A percentile compares a stretch with the other conserved stretches of the same genome.
These are phyloP conservation scores for Forficula auricularia DNA, from an alignment of 1,140 invertebrate genomes.

Conservation along the genomic window DNA sequence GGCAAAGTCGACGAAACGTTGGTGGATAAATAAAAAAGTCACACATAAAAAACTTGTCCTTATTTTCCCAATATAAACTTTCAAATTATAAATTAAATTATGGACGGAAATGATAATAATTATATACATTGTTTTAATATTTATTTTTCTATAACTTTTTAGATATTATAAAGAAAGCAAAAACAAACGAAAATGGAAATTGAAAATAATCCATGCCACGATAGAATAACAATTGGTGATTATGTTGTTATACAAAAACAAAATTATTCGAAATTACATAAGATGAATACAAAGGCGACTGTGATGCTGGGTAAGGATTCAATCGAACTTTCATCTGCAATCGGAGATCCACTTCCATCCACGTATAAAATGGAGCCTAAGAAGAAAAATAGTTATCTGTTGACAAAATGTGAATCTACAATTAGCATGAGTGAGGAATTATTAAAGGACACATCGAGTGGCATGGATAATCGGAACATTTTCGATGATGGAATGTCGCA, in stretches of 20 bases:
- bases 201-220: too few species aligned
- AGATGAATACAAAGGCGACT: constrained; percentile 39
- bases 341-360: constrained; percentile 56
- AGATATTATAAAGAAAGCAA: too few species aligned
- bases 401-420: constrained; percentile 35
- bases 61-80: too few species aligned
- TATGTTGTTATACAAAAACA: constrained; percentile 58
- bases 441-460: constrained; percentile 27
- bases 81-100: too few species aligned
- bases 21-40: too few species aligned
- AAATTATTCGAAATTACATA: constrained; percentile 55
- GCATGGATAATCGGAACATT: constrained; percentile 70
- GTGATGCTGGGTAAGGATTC: constrained; percentile 50
- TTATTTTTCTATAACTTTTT: too few species aligned
- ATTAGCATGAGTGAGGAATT: constrained; percentile 23
- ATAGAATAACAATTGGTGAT: constrained; percentile 38
- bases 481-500: constrained; percentile 73
- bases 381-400: constrained; percentile 35
- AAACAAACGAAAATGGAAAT: too few species aligned
- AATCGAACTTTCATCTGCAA: constrained; percentile 45
- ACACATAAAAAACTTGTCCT: too few species aligned
- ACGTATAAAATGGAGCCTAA: constrained; percentile 59
- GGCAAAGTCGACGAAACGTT: too few species aligned
- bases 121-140: too few species aligned
- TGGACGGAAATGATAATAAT: too few species aligned